These are phyloP conservation scores for Anas flavirostris DNA, from an alignment of 2,797 vertebrate genomes.

Conservation along the genomic window DNA sequence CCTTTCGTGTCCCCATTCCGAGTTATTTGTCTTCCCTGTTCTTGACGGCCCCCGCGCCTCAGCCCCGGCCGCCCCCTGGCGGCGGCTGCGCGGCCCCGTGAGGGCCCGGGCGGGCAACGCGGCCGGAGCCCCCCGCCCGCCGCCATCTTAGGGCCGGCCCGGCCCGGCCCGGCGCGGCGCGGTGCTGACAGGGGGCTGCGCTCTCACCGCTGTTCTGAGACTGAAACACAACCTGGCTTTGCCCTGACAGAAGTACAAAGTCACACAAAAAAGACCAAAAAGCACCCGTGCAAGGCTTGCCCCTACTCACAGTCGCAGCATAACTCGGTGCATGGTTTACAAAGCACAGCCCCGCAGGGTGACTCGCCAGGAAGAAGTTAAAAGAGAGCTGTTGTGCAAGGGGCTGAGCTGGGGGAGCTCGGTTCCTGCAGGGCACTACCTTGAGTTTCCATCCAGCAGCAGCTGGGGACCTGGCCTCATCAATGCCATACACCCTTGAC, in stretches of 20 bases:
- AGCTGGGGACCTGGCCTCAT: rapidly evolving
- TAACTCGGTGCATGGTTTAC: rapidly evolving
- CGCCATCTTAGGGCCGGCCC: too few relatives aligned
- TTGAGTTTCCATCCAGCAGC: too few relatives aligned
- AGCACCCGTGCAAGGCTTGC: rapidly evolving
- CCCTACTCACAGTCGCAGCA: background rate
- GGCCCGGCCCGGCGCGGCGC: rapidly evolving
- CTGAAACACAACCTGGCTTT: too few relatives aligned
- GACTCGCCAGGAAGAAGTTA: rapidly evolving
- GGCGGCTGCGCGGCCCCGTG: background rate
- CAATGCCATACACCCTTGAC: rapidly evolving
- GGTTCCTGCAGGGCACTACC: background rate
- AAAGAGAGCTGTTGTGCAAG: background rate
- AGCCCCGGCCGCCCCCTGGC: background rate
- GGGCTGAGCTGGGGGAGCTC: rapidly evolving
- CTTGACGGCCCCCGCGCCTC: background rate
- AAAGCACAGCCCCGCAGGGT: background rate
- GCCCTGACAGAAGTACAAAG: too few relatives aligned
- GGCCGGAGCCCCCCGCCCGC: too few relatives aligned
- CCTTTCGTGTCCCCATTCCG: rapidly evolving
- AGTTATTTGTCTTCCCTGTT: background rate
- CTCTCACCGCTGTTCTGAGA: rapidly evolving
- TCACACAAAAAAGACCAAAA: background rate
- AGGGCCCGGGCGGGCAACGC: too few relatives aligned
- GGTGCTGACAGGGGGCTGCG: rapidly evolving